Evolutionary conservation across 1,140 invertebrate species (phyloP), one percentile per base, ranked within the genome.

Genomic region (Papilio xuthus): DNA sequence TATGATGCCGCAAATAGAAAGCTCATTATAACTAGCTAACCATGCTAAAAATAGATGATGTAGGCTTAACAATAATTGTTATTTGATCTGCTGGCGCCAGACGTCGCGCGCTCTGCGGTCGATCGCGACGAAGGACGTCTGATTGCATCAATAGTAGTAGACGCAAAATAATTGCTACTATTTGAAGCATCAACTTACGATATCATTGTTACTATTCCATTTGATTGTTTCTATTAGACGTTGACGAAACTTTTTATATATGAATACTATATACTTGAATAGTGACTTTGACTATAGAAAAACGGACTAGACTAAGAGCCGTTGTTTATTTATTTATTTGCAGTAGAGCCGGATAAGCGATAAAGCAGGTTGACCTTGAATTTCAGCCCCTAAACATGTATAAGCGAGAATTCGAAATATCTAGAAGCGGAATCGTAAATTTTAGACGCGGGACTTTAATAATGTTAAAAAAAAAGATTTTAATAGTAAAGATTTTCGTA

Each of bases 101-200:
- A 32, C 73, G 69, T 71, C 76, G 41, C 78, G 56, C 77, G 75
- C 72, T 41, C 50, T 53, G 73, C 74, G 80, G 72, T 78, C 81
- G 84, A 79, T 82, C 80, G 82, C 81, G 67, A 53, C 79, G 85
- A 86, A 86, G 85, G 85, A 80, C 85, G 82, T 32, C 76, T 86
- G 72, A 85, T 86, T 85, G 79, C 80, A 77, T 84, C 75, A 78
- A 83, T 82, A 47, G 81, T 86, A 83, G 77, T 79, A 80, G 73
- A 75, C 73, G 73, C 73, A 75, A 75, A 75, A 56, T 56, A 56
- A 75, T 75, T 75, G 73, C 73, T 50, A 56, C 73, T 37, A 75
- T 75, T 75, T 75, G 73, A 20, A 47, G 73, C 73, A 75, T 75
- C 32, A 56, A 75, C 72, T 13, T 74, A 74, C 44, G 13, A 26